Evolutionary conservation across 2,113 vertebrate genomes (phyloP), one percentile per base, ranked within the genome.

Genomic region (Paralichthys olivaceus): DNA sequence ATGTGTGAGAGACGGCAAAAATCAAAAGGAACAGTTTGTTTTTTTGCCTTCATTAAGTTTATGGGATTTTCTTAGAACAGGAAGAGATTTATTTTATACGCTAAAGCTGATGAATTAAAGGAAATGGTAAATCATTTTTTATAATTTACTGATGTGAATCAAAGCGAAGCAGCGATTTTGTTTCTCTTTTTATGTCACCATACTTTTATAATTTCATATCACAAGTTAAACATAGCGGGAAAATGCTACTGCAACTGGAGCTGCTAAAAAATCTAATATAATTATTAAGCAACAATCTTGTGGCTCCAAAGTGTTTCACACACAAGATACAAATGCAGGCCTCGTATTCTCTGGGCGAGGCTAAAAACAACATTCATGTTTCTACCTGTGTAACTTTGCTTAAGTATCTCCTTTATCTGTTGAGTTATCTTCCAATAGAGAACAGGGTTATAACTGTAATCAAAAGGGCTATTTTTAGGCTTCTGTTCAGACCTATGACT

Each of bases 21-120:
- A 71, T 63, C 9, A 77, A 51, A 61, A 34, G 26, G 32, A 58
- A 59, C 20, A 12, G 63, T n/a, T 56, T 20, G 25, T 81, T 58
- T 55, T 9, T 47, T 77, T 56, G 7, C 2, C 4, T 19, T 47
- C 47, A 32, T 69, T 22, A 29, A 34, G 26, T 64, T 57, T 29
- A n/a, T 34, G 40, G 7, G n/a, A 26, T 15, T 17, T 32, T 37
- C 7, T 57, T 17, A 13, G 23, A 55, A 56, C 17, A 14, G 25
- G 22, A 23, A 14, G 28, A 65, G 51, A 64, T 58, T 25, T 25
- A 23, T 58, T 75, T 72, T 9, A 59, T 5, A 11, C 47, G 65
- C 57, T n/a, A 34, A 28, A 62, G 20, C 32, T 43, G 20, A 71
- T 40, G 32, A 19, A n/a, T 25, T 22, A 49, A 61, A 28, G 9